Percentiles rank a stretch among this genome's conserved stretches.
Conservation (phyloP, 2,888 invertebrate genomes). For the Leucophenga maculata region DNA sequence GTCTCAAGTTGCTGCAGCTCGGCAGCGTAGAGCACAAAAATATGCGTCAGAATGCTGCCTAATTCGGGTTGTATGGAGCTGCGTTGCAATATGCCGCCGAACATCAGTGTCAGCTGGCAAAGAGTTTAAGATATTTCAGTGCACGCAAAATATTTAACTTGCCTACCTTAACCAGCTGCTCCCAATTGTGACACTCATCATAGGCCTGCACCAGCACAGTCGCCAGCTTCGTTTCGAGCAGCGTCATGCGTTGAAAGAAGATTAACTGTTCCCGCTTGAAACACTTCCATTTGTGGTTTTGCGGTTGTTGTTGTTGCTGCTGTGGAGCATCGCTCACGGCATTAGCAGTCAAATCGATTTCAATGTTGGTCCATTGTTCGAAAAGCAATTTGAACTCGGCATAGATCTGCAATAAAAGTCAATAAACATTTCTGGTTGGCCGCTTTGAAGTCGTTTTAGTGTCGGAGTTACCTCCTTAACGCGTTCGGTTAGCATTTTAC, state of each 20-base stretch:
- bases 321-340: constrained; percentile 24
- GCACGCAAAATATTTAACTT: not conserved
- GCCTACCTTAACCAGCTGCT: constrained; percentile 75
- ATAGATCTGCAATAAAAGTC: constrained; percentile 56
- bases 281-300: constrained; percentile 65
- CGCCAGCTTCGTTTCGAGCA: constrained; percentile 75
- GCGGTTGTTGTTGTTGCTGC: constrained; percentile 6
- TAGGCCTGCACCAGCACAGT: constrained; percentile 76
- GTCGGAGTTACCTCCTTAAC: constrained; percentile 56
- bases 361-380: constrained; percentile 67
- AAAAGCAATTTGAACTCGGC: constrained; percentile 66
- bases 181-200: constrained; percentile 76
- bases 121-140: not conserved
- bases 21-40: constrained; percentile 71
- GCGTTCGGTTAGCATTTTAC: constrained; percentile 66
- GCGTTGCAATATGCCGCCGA: constrained; percentile 75
- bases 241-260: constrained; percentile 70
- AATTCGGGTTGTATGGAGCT: constrained; percentile 74
- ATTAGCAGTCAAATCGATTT: constrained; percentile 61
- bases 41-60: constrained; percentile 73
- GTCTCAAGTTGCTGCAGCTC: constrained; percentile 67
- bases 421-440: not conserved
- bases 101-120: constrained; percentile 68
- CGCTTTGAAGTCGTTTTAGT: not conserved
- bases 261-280: constrained; percentile 74